Evolutionary conservation across 2,888 invertebrate species (phyloP).

Genomic region (Sepioteuthis lessoniana): DNA sequence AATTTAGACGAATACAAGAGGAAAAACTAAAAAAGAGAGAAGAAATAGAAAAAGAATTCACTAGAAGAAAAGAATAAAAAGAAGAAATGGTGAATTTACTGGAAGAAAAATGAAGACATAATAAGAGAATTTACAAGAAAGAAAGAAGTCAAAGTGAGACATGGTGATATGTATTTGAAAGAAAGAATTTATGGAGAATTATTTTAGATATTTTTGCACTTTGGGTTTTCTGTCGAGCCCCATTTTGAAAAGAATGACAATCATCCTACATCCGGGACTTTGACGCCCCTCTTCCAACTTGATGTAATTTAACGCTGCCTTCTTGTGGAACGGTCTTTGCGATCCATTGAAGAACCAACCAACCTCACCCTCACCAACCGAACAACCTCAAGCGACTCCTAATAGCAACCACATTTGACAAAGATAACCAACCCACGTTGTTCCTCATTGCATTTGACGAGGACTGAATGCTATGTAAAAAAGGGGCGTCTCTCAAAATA

Average conservation of each 20-base stretch:
- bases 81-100: not conserved
- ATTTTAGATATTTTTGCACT: not conserved
- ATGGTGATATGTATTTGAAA: no score
- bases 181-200: no score
- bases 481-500: no score
- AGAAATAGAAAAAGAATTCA: not conserved
- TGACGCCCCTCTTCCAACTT: not conserved
- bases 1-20: no score
- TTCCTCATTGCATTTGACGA: not conserved
- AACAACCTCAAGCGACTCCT: not conserved
- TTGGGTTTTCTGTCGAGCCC: not conserved
- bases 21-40: no score
- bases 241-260: not conserved
- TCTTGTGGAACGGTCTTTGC: not conserved
- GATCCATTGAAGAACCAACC: not conserved
- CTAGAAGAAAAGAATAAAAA: not conserved
- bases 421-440: not conserved
- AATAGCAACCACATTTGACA: conserved; percentile 33
- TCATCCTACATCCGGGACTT: not conserved
- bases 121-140: not conserved
- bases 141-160: no score
- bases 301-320: not conserved
- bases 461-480: not conserved
- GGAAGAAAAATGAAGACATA: not conserved
- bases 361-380: not conserved